Conservation (phyloP, 2,797 vertebrate species). For the Poeciliopsis infans region DNA sequence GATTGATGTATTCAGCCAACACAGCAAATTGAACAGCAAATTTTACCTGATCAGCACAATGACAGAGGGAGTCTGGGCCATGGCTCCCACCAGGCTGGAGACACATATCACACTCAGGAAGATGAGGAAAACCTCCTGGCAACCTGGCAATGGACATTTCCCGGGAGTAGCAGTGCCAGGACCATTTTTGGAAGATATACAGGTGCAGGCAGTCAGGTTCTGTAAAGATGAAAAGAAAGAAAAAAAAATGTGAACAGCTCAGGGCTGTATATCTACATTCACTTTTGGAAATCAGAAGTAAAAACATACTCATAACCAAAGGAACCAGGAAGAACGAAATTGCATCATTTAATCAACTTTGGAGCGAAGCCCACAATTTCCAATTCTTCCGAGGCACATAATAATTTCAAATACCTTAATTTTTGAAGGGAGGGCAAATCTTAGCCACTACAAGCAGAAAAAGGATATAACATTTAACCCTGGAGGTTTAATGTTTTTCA, state of each 20-base stretch:
- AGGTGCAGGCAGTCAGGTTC: constrained; percentile 92
- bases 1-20: neutral
- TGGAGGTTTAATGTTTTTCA: too few relatives aligned
- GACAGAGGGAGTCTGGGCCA: constrained; percentile 97
- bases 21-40: neutral
- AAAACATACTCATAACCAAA: constrained; percentile 9
- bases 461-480: neutral
- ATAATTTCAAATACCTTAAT: neutral
- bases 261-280: neutral
- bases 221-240: constrained; percentile 54
- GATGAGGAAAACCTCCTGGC: constrained; percentile 93
- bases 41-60: constrained; percentile 96
- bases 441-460: too few relatives aligned
- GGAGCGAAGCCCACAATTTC: neutral
- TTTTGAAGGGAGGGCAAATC: neutral
- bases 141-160: constrained; percentile 93
- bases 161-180: constrained; percentile 86
- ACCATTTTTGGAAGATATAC: constrained; percentile 83
- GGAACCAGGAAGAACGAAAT: neutral
- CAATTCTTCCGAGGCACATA: neutral
- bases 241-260: neutral
- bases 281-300: neutral
- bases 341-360: neutral
- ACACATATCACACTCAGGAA: constrained; percentile 97
- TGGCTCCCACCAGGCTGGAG: constrained; percentile 97